Evolutionary conservation across 1,140 invertebrate species (phyloP).

Genomic region (Nephila pilipes): DNA sequence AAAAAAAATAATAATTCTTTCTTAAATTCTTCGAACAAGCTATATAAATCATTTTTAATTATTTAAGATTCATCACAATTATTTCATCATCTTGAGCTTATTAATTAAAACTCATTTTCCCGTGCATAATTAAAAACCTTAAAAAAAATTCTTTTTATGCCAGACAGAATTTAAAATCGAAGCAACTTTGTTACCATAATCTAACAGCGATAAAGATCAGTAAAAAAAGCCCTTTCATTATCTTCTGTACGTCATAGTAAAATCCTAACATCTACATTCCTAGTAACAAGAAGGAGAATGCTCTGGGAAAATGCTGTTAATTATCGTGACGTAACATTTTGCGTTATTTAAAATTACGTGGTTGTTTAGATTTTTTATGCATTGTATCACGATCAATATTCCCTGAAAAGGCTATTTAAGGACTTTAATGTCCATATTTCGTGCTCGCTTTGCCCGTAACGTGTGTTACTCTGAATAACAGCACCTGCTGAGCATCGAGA

Average conservation of each 20-base stretch:
- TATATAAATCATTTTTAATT: too few species aligned
- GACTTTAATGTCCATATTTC: constrained; percentile 48
- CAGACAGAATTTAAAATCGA: neutral
- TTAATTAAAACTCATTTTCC: too few species aligned
- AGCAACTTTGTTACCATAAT: neutral
- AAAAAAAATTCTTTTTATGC: too few species aligned
- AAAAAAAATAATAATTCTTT: too few species aligned
- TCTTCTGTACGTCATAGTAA: neutral
- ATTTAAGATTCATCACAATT: too few species aligned
- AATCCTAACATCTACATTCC: neutral
- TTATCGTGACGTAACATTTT: neutral
- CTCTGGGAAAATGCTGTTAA: neutral
- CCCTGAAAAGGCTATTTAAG: constrained; percentile 36
- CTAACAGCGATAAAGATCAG: neutral
- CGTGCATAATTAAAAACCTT: too few species aligned
- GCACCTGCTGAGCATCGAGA: constrained; percentile 20
- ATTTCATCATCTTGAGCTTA: too few species aligned
- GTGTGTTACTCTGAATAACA: constrained; percentile 28
- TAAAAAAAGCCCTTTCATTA: neutral
- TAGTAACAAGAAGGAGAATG: neutral
- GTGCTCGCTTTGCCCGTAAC: constrained; percentile 14
- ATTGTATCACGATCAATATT: neutral
- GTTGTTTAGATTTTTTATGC: constrained; percentile 24
- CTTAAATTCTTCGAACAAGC: too few species aligned
- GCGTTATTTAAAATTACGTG: constrained; percentile 23